A percentile compares a stretch with the other conserved stretches of the same genome.
phyloP scores from a whole-genome alignment of 2,888 invertebrate species.

The Drosophila suboccidentalis region DNA sequence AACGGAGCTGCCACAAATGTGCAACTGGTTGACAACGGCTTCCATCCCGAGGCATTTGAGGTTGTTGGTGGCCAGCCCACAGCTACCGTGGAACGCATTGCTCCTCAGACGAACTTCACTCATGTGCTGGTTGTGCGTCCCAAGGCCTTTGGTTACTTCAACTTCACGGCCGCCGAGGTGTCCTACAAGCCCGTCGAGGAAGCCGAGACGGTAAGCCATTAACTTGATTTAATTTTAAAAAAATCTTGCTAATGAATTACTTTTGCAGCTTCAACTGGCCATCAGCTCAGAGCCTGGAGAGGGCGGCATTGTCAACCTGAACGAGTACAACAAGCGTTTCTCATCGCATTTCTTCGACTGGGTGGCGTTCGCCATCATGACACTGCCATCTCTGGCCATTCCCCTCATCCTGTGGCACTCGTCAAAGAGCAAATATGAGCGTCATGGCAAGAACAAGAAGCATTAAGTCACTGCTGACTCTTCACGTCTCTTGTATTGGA shows the following conservation, averaged over 20 bases:
- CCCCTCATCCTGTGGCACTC: slow-evolving; percentile 97
- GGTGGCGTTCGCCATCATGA: slow-evolving; percentile 98
- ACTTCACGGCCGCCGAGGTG: slow-evolving; percentile 98
- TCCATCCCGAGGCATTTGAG: slow-evolving; percentile 96
- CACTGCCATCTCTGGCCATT: slow-evolving; percentile 96
- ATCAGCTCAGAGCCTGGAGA: slow-evolving; percentile 97
- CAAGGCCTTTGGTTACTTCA: slow-evolving; percentile 96
- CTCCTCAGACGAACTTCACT: slow-evolving; percentile 96
- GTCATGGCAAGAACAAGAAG: slow-evolving; percentile 91
- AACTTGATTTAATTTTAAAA: not conserved
- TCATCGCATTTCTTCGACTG: slow-evolving; percentile 99
- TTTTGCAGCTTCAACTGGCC: slow-evolving; percentile 89
- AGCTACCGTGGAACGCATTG: slow-evolving; percentile 94
- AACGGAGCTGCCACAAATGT: slow-evolving; percentile 96
- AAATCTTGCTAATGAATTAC: slow-evolving; percentile 20
- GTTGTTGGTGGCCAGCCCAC: slow-evolving; percentile 94
- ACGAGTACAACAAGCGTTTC: slow-evolving; percentile 97
- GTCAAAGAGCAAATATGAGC: slow-evolving; percentile 97
- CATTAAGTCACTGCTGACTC: slow-evolving; percentile 70
- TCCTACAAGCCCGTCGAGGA: slow-evolving; percentile 95
- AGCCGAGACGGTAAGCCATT: slow-evolving; percentile 88
- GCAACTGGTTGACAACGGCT: slow-evolving; percentile 93
- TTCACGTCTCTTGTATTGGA: slow-evolving; percentile 31
- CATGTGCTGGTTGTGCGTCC: slow-evolving; percentile 97
- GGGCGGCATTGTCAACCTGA: slow-evolving; percentile 96